Conservation (phyloP, 2,113 vertebrate species). For the Asarcornis scutulata region DNA sequence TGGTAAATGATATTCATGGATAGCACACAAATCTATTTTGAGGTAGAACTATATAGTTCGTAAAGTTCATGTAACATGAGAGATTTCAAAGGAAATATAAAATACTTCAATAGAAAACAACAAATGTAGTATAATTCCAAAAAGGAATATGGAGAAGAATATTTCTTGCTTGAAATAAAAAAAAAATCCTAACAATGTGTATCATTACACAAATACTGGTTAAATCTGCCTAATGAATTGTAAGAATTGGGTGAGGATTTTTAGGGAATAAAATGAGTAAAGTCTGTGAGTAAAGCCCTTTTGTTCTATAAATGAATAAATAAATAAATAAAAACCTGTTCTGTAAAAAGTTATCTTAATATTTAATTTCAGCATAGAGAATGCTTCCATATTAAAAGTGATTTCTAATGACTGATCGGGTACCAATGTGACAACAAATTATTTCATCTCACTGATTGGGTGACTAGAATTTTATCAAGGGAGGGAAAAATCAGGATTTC, state of each 20-base stretch:
- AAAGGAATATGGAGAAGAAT: background rate
- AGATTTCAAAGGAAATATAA: constrained; percentile 50
- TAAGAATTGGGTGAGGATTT: background rate
- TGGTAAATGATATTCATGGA: constrained; percentile 64
- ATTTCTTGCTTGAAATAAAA: constrained; percentile 3
- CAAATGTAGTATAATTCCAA: constrained; percentile 1
- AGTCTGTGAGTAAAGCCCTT: background rate
- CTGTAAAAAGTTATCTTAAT: background rate
- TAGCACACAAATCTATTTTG: constrained; percentile 53
- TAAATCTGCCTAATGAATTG: background rate
- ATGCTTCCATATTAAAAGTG: background rate
- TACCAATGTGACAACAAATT: background rate
- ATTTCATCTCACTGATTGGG: background rate
- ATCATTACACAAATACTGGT: background rate
- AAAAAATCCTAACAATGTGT: background rate
- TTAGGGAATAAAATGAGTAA: background rate
- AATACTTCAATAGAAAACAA: constrained; percentile 25
- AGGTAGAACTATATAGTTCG: constrained; percentile 29
- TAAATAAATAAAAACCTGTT: background rate
- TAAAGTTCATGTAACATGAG: constrained; percentile 33
- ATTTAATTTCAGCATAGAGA: background rate
- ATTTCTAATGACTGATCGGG: background rate
- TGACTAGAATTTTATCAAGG: background rate
- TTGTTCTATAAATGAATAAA: background rate
- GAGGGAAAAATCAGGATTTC: background rate